Evolutionary conservation across 2,888 invertebrate genomes (phyloP).

Genomic region (Bombyx huttoni): DNA sequence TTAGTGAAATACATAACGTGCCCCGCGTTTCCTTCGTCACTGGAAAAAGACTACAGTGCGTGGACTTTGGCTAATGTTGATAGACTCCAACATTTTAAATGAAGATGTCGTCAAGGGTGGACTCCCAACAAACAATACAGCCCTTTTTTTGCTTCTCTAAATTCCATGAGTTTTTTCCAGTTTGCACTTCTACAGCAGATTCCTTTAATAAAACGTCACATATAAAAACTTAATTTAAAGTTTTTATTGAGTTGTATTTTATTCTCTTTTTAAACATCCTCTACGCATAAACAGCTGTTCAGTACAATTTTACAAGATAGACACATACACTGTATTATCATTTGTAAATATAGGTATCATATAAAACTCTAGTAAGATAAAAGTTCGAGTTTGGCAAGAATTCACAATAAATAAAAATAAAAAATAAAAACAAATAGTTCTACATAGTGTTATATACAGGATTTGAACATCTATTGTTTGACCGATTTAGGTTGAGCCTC

Average conservation of each 20-base stretch:
- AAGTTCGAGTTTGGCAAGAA: slow-evolving; percentile 72
- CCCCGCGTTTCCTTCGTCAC: slow-evolving; percentile 72
- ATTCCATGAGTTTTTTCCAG: not conserved
- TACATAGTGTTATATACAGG: slow-evolving; percentile 93
- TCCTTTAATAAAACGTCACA: not conserved
- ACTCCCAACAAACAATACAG: too few species aligned
- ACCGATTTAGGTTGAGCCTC: slow-evolving; percentile 85
- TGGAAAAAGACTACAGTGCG: slow-evolving; percentile 69
- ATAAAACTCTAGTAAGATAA: slow-evolving; percentile 71
- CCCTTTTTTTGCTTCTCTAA: too few species aligned
- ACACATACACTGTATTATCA: slow-evolving; percentile 67
- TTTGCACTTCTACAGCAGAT: not conserved
- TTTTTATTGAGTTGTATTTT: slow-evolving; percentile 68
- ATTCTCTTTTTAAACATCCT: slow-evolving; percentile 57
- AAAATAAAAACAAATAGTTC: slow-evolving; percentile 58
- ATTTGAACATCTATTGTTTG: slow-evolving; percentile 80
- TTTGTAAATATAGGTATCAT: slow-evolving; percentile 63
- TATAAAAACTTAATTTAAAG: slow-evolving; percentile 38
- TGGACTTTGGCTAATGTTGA: slow-evolving; percentile 57
- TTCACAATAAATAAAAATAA: slow-evolving; percentile 69
- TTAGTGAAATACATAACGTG: slow-evolving; percentile 41
- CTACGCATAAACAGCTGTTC: slow-evolving; percentile 65
- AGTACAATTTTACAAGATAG: slow-evolving; percentile 61
- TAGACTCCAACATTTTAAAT: not conserved
- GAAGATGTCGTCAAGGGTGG: not conserved